phyloP scores from a whole-genome alignment of 2,888 invertebrate species.

The Mythimna pallens region DNA sequence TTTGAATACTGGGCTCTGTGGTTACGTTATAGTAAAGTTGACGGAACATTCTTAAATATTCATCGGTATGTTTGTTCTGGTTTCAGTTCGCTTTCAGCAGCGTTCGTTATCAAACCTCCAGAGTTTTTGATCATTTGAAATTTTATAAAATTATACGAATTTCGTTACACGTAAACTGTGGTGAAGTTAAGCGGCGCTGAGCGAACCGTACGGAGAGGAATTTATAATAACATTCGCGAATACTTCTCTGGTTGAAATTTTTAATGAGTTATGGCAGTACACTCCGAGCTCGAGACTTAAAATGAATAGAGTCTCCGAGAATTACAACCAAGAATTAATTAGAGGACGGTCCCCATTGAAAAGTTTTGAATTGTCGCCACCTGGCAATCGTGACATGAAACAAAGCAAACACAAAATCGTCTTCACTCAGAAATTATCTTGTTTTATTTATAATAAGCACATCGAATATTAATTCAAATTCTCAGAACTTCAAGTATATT shows the following conservation, averaged over 20 bases:
- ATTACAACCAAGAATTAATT: slow-evolving; percentile 81
- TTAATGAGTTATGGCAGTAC: slow-evolving; percentile 75
- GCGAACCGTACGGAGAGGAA: slow-evolving; percentile 61
- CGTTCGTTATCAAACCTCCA: slow-evolving; percentile 62
- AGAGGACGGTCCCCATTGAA: slow-evolving; percentile 75
- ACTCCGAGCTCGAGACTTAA: slow-evolving; percentile 67
- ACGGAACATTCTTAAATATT: slow-evolving; percentile 49
- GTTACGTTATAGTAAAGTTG: slow-evolving; percentile 40
- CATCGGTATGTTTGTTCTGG: slow-evolving; percentile 47
- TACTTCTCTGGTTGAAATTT: slow-evolving; percentile 72
- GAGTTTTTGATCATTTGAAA: slow-evolving; percentile 65
- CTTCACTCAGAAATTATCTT: slow-evolving; percentile 68
- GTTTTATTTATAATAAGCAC: slow-evolving; percentile 72
- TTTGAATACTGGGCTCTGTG: slow-evolving; percentile 37
- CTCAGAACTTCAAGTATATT: slow-evolving; percentile 35
- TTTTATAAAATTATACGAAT: slow-evolving; percentile 66
- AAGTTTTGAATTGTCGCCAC: slow-evolving; percentile 80
- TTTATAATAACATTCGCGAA: slow-evolving; percentile 72
- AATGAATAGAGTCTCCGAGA: slow-evolving; percentile 71
- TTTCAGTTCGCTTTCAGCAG: slow-evolving; percentile 61
- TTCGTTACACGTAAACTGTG: slow-evolving; percentile 66
- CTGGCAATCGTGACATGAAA: slow-evolving; percentile 76
- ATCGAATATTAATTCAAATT: slow-evolving; percentile 71
- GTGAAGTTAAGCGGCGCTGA: slow-evolving; percentile 61
- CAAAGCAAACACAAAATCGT: slow-evolving; percentile 73